phyloP scores from a whole-genome alignment of 2,888 invertebrate species.

The Ditula angustiorana region DNA sequence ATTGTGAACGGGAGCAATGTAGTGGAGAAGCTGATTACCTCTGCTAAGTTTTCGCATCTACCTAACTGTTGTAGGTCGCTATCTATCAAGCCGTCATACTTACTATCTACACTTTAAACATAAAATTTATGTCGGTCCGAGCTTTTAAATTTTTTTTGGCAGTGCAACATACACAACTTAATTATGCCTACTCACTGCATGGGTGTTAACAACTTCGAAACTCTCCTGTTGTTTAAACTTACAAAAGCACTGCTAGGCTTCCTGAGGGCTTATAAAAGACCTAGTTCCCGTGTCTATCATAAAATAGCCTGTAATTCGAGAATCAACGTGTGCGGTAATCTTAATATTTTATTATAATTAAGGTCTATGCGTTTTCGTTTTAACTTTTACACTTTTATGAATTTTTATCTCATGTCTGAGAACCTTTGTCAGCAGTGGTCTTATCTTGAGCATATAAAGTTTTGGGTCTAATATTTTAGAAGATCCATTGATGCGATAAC shows the following conservation, averaged over 20 bases:
- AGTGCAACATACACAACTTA: constrained; percentile 40
- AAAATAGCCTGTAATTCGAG: constrained; percentile 40
- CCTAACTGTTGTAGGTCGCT: constrained; percentile 40
- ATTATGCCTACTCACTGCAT: constrained; percentile 40
- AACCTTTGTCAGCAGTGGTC: too few species aligned
- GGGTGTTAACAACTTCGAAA: constrained; percentile 43
- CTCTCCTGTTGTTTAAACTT: constrained; percentile 34
- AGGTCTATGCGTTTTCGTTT: constrained; percentile 19
- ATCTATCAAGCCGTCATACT: constrained; percentile 42
- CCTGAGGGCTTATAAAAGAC: constrained; percentile 39
- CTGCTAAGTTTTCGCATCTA: constrained; percentile 39
- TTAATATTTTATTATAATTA: constrained; percentile 23
- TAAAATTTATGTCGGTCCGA: too few species aligned
- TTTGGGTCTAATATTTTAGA: too few species aligned
- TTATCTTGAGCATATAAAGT: too few species aligned
- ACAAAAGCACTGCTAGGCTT: constrained; percentile 31
- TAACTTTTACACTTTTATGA: too few species aligned
- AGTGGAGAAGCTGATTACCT: too few species aligned
- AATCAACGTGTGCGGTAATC: constrained; percentile 39
- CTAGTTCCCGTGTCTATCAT: constrained; percentile 43
- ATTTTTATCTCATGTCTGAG: too few species aligned
- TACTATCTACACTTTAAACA: constrained; percentile 37
- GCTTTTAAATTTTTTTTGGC: constrained; percentile 37
- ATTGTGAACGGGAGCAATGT: too few species aligned
- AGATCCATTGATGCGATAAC: too few species aligned